Evolutionary conservation across 2,888 invertebrate genomes (phyloP), one percentile per base, ranked within the genome.

Genomic region (Julus scanicus): DNA sequence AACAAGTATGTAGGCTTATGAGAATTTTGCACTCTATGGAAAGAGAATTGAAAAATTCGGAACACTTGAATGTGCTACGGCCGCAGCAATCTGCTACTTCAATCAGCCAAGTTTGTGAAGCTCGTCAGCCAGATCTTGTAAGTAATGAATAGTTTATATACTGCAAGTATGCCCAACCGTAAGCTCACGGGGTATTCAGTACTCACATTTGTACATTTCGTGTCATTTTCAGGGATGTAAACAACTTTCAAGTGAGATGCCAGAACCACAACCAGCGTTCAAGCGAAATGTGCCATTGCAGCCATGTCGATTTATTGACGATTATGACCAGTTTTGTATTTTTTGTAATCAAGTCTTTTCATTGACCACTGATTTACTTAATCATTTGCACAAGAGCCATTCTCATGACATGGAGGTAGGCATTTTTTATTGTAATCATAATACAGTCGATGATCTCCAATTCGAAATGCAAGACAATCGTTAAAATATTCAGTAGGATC

Each of bases 291-390:
- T 48, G 48, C 11, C 53, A 13, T 48, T 53, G 11, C 53, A 49
- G 17, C 48, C 88, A 87, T 90, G 91, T 89, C 90, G 91, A 89
- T 92, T 91, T 90, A 90, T 90, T 89, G 92, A 92, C 89, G 90
- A 90, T 20, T 92, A 92, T 13, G 90, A 90, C 88, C 91, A 92
- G 89, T 92, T 91, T 91, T 92, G 92, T 90, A 90, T 90, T 84
- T 86, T 88, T 5, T 92, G 92, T 88, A 91, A 91, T 53, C 84
- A 89, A 57, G 49, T 88, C 20, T 89, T 88, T 80, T n/a, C 88
- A 15, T 89, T 89, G 88, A 63, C 90, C 40, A 84, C 84, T 49
- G 89, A 89, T 49, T 86, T 90, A 3, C 89, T 91, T 48, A 83
- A 89, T 37, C 91, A 91, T 89, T 88, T 90, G 2, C 89, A 90